Base-by-base conservation (phyloP, 2,888 invertebrate species). In the Archaeoteleia sp. region DNA sequence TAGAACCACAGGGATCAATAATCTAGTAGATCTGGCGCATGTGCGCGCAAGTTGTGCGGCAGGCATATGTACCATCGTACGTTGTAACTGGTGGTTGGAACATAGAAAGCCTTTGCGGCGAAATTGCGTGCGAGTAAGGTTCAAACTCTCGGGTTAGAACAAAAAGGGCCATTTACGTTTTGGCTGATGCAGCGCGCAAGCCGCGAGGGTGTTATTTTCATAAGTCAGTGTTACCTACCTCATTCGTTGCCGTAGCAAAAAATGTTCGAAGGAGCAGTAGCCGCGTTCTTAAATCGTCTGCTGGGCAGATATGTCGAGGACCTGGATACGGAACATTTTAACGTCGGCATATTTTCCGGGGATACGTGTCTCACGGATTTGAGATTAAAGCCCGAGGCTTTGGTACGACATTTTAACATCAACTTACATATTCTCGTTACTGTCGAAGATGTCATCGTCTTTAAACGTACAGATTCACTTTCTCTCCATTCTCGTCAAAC, bases 251-350 rank as follows among this genome's bases (percentile, higher is more conserved):
- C 6, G n/a, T 20, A n/a, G 37, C 20, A 9, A 20, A 75, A 32
- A 39, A 93, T 93, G 93, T 91, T 93, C 81, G 93, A 93, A 86
- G 91, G 92, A 76, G 90, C 93, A 13, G 92, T 93, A 37, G 93
- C 94, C 65, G 91, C 92, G 58, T 87, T 94, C 76, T 87, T 95
- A 34, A 94, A 94, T 88, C 91, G 92, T 79, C 89, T 93, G 71
- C 87, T 94, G 74, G 94, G 94, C 67, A 93, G 93, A 84, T 95
- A 94, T 80, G 91, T 94, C 20, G 91, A 93, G 82, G 93, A 94
- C 82, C 86, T 95, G 75, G 94, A 95, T 82, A 92, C 92, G 0
- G 93, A 94, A 86, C 92, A 93, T 82, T 89, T 95, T 43, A 93
- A 93, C 79, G 91, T 94, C 62, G 94, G 94, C 75, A 93, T 95